Percentiles rank a stretch among this genome's conserved stretches.
These are phyloP conservation scores for Aphelocoma californica DNA, from an alignment of 2,797 vertebrate genomes.

Conservation along the genomic window DNA sequence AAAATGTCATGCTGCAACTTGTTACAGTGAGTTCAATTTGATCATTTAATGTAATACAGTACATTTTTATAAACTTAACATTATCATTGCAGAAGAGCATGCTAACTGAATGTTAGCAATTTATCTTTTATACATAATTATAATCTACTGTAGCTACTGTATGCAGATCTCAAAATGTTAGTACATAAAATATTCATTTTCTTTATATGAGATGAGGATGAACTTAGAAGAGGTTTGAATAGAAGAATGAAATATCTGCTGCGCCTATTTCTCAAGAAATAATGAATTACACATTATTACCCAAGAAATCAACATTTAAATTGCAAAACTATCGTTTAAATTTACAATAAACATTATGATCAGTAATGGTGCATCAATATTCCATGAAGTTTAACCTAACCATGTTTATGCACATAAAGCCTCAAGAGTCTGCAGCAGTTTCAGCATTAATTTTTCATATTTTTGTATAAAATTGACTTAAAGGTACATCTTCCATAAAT, in stretches of 20 bases:
- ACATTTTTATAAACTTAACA: conserved; percentile 73
- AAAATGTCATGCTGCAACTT: conserved; percentile 67
- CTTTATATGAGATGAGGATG: conserved; percentile 64
- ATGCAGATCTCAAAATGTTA: conserved; percentile 72
- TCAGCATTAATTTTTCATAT: conserved; percentile 57
- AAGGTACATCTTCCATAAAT: conserved; percentile 73
- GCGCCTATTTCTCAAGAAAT: conserved; percentile 72
- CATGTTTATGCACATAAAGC: conserved; percentile 74
- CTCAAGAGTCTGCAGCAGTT: conserved; percentile 66
- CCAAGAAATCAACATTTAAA: conserved; percentile 67
- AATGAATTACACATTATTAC: conserved; percentile 68
- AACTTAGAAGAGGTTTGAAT: conserved; percentile 59
- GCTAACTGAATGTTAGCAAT: conserved; percentile 73
- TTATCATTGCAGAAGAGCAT: conserved; percentile 67
- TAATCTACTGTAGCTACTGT: conserved; percentile 69
- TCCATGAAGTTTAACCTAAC: conserved; percentile 61
- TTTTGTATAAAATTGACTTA: conserved; percentile 76
- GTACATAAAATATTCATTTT: conserved; percentile 73
- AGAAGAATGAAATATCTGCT: conserved; percentile 66
- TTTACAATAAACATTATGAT: conserved; percentile 68
- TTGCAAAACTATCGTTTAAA: conserved; percentile 69
- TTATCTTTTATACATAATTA: conserved; percentile 68
- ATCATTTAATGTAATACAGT: conserved; percentile 72
- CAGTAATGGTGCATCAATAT: conserved; percentile 61
- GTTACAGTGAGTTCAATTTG: conserved; percentile 68